Percentiles rank a stretch among this genome's conserved stretches.
These are phyloP conservation scores for Chironomus riparius DNA, from an alignment of 2,888 invertebrate genomes.

Conservation along the genomic window DNA sequence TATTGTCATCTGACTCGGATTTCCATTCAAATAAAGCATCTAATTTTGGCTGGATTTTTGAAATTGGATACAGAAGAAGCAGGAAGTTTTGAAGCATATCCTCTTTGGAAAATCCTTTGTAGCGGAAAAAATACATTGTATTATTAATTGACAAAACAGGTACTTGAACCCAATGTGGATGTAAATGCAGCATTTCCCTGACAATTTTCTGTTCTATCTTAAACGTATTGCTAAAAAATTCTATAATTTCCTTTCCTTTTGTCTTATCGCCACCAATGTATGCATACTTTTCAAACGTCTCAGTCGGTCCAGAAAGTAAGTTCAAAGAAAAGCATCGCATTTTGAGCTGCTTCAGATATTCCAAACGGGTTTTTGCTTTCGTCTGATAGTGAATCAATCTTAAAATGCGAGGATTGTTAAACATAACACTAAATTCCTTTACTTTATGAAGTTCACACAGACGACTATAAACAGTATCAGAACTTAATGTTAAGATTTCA, in stretches of 20 bases:
- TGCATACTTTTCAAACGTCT: slow-evolving; percentile 45
- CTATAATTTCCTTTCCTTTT: slow-evolving; percentile 41
- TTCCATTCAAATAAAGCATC: slow-evolving; percentile 31
- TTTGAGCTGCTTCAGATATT: slow-evolving; percentile 45
- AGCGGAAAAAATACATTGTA: slow-evolving; percentile 48
- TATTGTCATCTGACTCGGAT: not conserved
- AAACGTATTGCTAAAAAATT: slow-evolving; percentile 41
- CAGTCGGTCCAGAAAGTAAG: slow-evolving; percentile 40
- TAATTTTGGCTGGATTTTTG: slow-evolving; percentile 40
- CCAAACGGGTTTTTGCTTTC: slow-evolving; percentile 44
- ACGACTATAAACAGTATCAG: slow-evolving; percentile 50
- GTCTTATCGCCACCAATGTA: slow-evolving; percentile 50
- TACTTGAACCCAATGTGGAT: slow-evolving; percentile 56
- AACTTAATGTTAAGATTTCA: slow-evolving; percentile 50
- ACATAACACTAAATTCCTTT: slow-evolving; percentile 53
- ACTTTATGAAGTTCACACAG: slow-evolving; percentile 48
- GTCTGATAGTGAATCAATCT: slow-evolving; percentile 45
- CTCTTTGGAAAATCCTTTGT: slow-evolving; percentile 44
- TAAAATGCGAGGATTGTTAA: slow-evolving; percentile 51
- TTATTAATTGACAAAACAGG: slow-evolving; percentile 51
- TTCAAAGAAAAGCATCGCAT: slow-evolving; percentile 45
- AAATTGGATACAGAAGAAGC: slow-evolving; percentile 61
- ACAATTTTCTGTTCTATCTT: slow-evolving; percentile 35
- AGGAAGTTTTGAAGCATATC: slow-evolving; percentile 54
- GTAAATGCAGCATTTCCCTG: slow-evolving; percentile 44